Evolutionary conservation across 1,140 invertebrate species (phyloP).

Genomic region (Aphelenchoides besseyi): DNA sequence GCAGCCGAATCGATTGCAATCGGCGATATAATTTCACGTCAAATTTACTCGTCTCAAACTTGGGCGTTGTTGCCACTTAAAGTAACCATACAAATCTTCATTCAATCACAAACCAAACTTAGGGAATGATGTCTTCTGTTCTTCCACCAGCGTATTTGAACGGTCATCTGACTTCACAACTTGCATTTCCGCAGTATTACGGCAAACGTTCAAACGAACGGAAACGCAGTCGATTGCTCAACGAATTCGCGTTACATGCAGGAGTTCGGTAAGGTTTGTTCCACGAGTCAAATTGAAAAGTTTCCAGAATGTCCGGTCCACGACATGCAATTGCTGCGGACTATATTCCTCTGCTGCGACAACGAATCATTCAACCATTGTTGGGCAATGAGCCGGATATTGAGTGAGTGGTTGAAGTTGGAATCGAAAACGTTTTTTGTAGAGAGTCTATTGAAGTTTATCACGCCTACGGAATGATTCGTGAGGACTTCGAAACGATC

Average conservation of each 20-base stretch:
- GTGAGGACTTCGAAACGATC: slow-evolving; percentile 85
- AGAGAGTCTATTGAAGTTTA: slow-evolving; percentile 73
- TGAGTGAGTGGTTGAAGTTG: slow-evolving; percentile 33
- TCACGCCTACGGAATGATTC: slow-evolving; percentile 76
- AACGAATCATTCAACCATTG: slow-evolving; percentile 67
- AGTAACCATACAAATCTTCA: slow-evolving; percentile 64
- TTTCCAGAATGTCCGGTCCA: slow-evolving; percentile 47
- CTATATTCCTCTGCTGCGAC: slow-evolving; percentile 44
- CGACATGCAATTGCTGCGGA: slow-evolving; percentile 46
- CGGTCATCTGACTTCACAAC: slow-evolving; percentile 74
- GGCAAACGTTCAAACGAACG: slow-evolving; percentile 83
- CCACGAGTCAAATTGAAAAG: not conserved
- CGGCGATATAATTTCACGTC: slow-evolving; percentile 79
- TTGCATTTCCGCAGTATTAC: slow-evolving; percentile 89
- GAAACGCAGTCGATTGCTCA: slow-evolving; percentile 77
- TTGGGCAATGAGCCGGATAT: slow-evolving; percentile 69
- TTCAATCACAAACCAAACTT: slow-evolving; percentile 22
- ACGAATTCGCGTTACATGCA: slow-evolving; percentile 78
- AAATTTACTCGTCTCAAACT: slow-evolving; percentile 74
- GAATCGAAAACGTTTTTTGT: slow-evolving; percentile 61
- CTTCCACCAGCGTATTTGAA: slow-evolving; percentile 80
- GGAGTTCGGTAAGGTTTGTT: slow-evolving; percentile 70
- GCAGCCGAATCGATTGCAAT: slow-evolving; percentile 79
- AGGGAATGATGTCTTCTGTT: slow-evolving; percentile 86
- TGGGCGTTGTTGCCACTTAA: slow-evolving; percentile 88